Evolutionary conservation across 1,140 invertebrate genomes (phyloP).

Genomic region (Bombus pyrosoma): DNA sequence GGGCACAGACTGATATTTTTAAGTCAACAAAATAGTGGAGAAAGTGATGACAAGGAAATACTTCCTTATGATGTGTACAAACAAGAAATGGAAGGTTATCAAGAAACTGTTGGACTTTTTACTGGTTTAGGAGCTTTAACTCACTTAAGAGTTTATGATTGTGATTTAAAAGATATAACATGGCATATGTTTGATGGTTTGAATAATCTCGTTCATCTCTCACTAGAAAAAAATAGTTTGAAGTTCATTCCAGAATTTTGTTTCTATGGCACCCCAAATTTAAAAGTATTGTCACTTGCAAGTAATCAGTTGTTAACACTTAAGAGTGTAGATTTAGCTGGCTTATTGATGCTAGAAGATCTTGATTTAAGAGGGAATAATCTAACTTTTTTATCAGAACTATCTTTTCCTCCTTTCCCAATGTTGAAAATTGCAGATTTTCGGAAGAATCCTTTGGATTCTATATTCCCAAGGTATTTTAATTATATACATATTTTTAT

Average conservation of each 20-base stretch:
- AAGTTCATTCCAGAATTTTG: conserved; percentile 87
- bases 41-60: conserved; percentile 82
- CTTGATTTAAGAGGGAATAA: conserved; percentile 87
- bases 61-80: conserved; percentile 86
- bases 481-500: background rate
- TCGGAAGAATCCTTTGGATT: conserved; percentile 86
- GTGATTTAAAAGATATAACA: conserved; percentile 84
- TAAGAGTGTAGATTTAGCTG: conserved; percentile 86
- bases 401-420: conserved; percentile 88
- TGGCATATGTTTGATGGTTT: conserved; percentile 89
- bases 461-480: conserved; percentile 84
- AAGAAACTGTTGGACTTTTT: conserved; percentile 80
- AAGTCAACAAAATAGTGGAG: conserved; percentile 72
- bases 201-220: conserved; percentile 84
- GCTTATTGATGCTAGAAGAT: conserved; percentile 85
- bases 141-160: conserved; percentile 84
- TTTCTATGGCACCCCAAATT: conserved; percentile 86
- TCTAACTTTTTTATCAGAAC: conserved; percentile 86
- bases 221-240: conserved; percentile 85
- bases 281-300: conserved; percentile 85
- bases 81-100: conserved; percentile 82
- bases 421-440: conserved; percentile 85
- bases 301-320: conserved; percentile 85
- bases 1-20: conserved; percentile 78
- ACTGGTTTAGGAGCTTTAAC: conserved; percentile 83